Percentiles rank a stretch among this genome's conserved stretches.
phyloP scores from a whole-genome alignment of 2,797 vertebrate genomes.

The Acomys russatus region DNA sequence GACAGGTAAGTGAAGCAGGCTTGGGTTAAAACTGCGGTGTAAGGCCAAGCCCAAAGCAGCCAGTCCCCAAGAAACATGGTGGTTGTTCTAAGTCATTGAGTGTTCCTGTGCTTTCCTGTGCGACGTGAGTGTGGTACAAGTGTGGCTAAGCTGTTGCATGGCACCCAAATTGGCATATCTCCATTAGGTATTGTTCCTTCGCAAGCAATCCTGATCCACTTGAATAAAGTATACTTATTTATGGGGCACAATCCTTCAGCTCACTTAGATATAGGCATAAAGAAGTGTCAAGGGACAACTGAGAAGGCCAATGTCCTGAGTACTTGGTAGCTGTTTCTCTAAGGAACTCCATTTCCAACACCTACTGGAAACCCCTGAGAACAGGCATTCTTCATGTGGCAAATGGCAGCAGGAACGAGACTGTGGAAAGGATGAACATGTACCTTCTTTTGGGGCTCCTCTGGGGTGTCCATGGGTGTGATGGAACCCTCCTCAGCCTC shows the following conservation, averaged over 20 bases:
- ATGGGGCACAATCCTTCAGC: background rate
- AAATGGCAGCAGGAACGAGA: fast-evolving
- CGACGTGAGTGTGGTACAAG: background rate
- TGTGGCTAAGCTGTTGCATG: background rate
- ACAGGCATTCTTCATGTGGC: background rate
- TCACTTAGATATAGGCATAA: background rate
- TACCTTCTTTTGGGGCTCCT: constrained; percentile 94
- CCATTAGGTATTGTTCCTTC: background rate
- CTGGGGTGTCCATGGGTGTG: constrained; percentile 88
- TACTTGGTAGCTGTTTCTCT: background rate
- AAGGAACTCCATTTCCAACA: background rate
- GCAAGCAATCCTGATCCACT: background rate
- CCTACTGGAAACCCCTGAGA: background rate
- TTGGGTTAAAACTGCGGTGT: background rate
- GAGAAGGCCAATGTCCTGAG: background rate
- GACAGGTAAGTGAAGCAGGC: background rate
- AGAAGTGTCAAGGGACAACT: background rate
- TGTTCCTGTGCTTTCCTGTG: background rate
- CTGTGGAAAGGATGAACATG: fast-evolving
- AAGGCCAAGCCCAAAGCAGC: background rate
- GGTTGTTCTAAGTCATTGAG: background rate
- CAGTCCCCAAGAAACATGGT: background rate
- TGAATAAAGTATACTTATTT: background rate
- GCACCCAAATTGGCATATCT: background rate
- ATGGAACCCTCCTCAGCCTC: constrained; percentile 90